Percentiles rank a stretch among this genome's conserved stretches.
These are phyloP conservation scores for Selene dorsalis DNA, from an alignment of 2,797 vertebrate genomes.

Conservation along the genomic window DNA sequence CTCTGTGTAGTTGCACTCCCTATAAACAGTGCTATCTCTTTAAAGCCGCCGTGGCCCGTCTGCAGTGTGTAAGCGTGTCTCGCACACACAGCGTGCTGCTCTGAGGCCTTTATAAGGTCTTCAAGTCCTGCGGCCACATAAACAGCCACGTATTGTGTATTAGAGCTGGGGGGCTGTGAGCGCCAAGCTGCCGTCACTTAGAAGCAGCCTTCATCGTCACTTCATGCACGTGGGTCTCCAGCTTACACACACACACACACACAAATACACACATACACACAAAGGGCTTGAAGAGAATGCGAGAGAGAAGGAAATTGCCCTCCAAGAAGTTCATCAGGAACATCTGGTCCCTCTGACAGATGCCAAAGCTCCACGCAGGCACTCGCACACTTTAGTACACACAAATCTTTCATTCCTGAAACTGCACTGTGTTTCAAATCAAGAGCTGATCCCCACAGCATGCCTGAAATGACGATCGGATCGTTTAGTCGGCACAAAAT, in stretches of 20 bases:
- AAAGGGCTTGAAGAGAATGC: slow-evolving; percentile 53
- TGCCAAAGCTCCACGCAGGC: slow-evolving; percentile 82
- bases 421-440: slow-evolving; percentile 47
- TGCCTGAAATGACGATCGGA: slow-evolving; percentile 35
- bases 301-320: slow-evolving; percentile 64
- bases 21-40: slow-evolving; percentile 30
- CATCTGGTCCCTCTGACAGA: slow-evolving; percentile 78
- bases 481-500: slow-evolving; percentile 35
- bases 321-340: slow-evolving; percentile 79
- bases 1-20: not conserved
- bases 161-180: slow-evolving; percentile 57
- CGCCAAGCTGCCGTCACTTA: slow-evolving; percentile 70
- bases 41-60: slow-evolving; percentile 33
- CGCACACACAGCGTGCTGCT: slow-evolving; percentile 10
- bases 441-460: slow-evolving; percentile 27
- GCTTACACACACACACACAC: slow-evolving; percentile 1
- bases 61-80: slow-evolving; percentile 26
- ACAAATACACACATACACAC: slow-evolving; percentile 7
- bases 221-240: slow-evolving; percentile 39
- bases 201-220: slow-evolving; percentile 53
- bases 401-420: slow-evolving; percentile 52
- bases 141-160: slow-evolving; percentile 84
- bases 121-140: slow-evolving; percentile 62
- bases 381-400: slow-evolving; percentile 57
- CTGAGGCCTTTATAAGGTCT: slow-evolving; percentile 71